These are phyloP conservation scores for Cremastinae sp. DNA, from an alignment of 2,888 invertebrate species.

Conservation along the genomic window DNA sequence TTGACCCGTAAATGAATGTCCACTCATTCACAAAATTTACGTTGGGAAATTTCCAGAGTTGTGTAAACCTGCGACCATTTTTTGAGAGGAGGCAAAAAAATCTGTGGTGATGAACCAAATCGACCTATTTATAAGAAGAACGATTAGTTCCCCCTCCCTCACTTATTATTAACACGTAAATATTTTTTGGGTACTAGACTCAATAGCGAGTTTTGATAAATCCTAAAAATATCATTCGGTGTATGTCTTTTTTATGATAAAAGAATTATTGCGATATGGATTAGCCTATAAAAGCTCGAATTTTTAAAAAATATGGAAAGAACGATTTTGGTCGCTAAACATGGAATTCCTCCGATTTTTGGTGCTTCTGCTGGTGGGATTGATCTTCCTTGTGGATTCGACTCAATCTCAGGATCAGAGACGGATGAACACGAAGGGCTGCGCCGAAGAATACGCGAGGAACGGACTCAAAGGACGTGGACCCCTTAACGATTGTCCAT, in stretches of 20 bases:
- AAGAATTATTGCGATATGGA: background rate
- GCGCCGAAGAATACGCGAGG: constrained; percentile 29
- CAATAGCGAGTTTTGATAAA: too few relatives aligned
- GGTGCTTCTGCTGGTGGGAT: constrained; percentile 26
- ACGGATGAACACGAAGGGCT: constrained; percentile 29
- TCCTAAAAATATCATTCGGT: background rate
- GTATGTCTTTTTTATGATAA: background rate
- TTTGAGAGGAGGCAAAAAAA: too few relatives aligned
- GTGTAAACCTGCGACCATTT: too few relatives aligned
- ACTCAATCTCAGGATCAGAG: background rate
- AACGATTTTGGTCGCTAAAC: constrained; percentile 17
- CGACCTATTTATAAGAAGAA: too few relatives aligned
- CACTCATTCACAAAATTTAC: too few relatives aligned
- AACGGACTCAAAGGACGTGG: background rate
- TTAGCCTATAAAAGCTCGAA: constrained; percentile 16
- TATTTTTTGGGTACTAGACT: too few relatives aligned
- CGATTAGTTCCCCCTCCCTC: too few relatives aligned
- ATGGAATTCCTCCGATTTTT: constrained; percentile 34
- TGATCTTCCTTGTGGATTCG: constrained; percentile 6
- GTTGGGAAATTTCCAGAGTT: too few relatives aligned
- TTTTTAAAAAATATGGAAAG: background rate
- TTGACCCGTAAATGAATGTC: too few relatives aligned
- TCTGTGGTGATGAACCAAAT: too few relatives aligned
- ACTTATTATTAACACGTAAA: too few relatives aligned
- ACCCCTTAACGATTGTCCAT: constrained; percentile 12